Percentiles rank a stretch among this genome's conserved stretches.
Evolutionary conservation across 2,797 vertebrate genomes (phyloP).

Genomic region (Danio aesculapii): DNA sequence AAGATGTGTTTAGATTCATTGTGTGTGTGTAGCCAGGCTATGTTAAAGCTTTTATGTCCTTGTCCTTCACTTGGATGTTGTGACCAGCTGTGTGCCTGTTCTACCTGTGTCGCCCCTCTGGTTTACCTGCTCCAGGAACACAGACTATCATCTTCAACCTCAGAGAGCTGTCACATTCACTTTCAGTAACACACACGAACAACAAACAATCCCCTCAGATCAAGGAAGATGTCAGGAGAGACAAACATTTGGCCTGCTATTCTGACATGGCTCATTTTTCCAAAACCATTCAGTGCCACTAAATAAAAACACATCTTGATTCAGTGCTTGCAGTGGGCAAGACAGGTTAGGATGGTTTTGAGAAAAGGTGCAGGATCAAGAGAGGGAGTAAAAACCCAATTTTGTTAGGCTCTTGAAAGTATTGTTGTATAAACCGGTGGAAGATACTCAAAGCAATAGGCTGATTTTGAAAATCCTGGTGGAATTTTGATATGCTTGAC

Average conservation of each 20-base stretch:
- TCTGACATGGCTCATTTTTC: conserved; percentile 24
- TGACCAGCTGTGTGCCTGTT: conserved; percentile 45
- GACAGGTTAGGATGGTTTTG: background rate
- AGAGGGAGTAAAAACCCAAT: background rate
- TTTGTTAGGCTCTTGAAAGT: conserved; percentile 1
- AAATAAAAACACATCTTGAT: conserved; percentile 1
- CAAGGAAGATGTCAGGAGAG: conserved; percentile 36
- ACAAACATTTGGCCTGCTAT: conserved; percentile 13
- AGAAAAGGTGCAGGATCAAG: conserved; percentile 13
- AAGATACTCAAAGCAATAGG: background rate
- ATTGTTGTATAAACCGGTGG: background rate
- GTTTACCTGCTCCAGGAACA: conserved; percentile 54
- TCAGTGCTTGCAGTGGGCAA: conserved; percentile 7
- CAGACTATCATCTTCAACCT: conserved; percentile 41
- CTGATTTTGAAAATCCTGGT: background rate
- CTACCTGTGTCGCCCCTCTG: conserved; percentile 49
- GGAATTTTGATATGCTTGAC: background rate
- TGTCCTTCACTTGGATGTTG: conserved; percentile 40
- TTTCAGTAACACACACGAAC: conserved; percentile 8
- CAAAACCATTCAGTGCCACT: conserved; percentile 6
- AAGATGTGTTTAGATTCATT: background rate
- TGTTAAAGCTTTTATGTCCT: conserved; percentile 47
- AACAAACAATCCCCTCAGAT: conserved; percentile 26
- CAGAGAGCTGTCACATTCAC: conserved; percentile 31
- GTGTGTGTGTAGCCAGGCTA: conserved; percentile 14